A percentile compares a stretch with the other conserved stretches of the same genome.
Conservation (phyloP, 2,797 vertebrate species). For the Bovichtus variegatus region DNA sequence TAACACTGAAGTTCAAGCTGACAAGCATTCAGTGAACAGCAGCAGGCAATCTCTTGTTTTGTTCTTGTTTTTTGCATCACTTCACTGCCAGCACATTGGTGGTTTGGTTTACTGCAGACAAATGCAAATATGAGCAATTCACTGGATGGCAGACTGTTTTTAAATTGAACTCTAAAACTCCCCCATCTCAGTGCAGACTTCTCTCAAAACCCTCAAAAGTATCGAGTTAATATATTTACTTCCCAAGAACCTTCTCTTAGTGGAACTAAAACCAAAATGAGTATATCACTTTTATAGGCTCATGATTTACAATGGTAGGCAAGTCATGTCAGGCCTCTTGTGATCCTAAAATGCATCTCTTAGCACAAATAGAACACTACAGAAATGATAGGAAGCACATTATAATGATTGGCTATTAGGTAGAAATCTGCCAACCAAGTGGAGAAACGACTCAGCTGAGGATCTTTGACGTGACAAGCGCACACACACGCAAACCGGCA, state of each 20-base stretch:
- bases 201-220: constrained; percentile 1
- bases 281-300: background rate
- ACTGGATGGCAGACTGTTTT: background rate
- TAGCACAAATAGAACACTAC: background rate
- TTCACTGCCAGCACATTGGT: constrained; percentile 2
- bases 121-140: constrained; percentile 8
- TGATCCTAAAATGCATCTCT: background rate
- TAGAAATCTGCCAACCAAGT: background rate
- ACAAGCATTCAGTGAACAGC: constrained; percentile 10
- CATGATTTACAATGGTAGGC: background rate
- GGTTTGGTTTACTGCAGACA: constrained; percentile 6
- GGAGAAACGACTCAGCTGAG: constrained; percentile 3
- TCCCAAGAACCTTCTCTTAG: constrained; percentile 19
- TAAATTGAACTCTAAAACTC: background rate
- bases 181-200: background rate
- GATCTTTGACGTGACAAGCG: background rate
- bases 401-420: background rate
- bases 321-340: background rate
- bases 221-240: constrained; percentile 39
- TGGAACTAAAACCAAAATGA: constrained; percentile 17
- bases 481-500: background rate
- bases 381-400: background rate
- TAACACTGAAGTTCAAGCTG: constrained; percentile 5
- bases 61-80: constrained; percentile 3
- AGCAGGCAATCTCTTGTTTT: constrained; percentile 17